These are phyloP conservation scores for Sphaerophoria rueppellii DNA, from an alignment of 2,888 invertebrate species.

Conservation along the genomic window DNA sequence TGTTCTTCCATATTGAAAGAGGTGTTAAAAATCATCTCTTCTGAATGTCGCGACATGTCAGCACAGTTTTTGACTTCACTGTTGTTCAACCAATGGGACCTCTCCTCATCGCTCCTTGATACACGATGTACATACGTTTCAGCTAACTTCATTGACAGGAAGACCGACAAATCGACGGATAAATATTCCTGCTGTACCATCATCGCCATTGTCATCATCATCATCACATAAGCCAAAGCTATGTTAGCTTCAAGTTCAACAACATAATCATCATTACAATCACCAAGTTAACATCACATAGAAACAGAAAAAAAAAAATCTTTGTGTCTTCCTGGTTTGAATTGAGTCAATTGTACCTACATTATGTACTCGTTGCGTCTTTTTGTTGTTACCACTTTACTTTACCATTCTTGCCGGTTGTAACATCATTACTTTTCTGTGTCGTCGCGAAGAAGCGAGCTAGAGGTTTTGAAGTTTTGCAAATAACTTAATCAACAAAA, in stretches of 20 bases:
- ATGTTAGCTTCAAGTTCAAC: too few species aligned
- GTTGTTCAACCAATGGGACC: background rate
- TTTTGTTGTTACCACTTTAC: slow-evolving; percentile 25
- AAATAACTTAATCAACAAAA: slow-evolving; percentile 73
- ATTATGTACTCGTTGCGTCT: slow-evolving; percentile 19
- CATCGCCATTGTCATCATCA: slow-evolving; percentile 44
- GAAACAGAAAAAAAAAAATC: background rate
- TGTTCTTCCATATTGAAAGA: too few species aligned
- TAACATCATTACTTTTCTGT: slow-evolving; percentile 37
- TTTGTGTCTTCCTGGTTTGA: slow-evolving; percentile 57
- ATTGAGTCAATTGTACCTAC: slow-evolving; percentile 43
- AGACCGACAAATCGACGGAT: slow-evolving; percentile 56
- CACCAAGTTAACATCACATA: background rate
- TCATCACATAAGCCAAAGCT: slow-evolving; percentile 25
- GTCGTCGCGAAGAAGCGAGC: background rate
- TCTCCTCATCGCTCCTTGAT: background rate
- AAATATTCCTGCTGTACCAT: slow-evolving; percentile 49
- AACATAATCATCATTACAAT: slow-evolving; percentile 19
- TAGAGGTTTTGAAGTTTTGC: slow-evolving; percentile 52
- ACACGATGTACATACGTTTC: slow-evolving; percentile 1
- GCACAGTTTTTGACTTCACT: too few species aligned
- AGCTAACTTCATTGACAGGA: slow-evolving; percentile 43
- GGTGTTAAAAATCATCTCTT: too few species aligned
- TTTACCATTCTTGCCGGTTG: slow-evolving; percentile 5
- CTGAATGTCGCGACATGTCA: too few species aligned